A percentile compares a stretch with the other conserved stretches of the same genome.
Conservation (phyloP, 2,797 vertebrate genomes). For the Schizothorax lantsangensis region DNA sequence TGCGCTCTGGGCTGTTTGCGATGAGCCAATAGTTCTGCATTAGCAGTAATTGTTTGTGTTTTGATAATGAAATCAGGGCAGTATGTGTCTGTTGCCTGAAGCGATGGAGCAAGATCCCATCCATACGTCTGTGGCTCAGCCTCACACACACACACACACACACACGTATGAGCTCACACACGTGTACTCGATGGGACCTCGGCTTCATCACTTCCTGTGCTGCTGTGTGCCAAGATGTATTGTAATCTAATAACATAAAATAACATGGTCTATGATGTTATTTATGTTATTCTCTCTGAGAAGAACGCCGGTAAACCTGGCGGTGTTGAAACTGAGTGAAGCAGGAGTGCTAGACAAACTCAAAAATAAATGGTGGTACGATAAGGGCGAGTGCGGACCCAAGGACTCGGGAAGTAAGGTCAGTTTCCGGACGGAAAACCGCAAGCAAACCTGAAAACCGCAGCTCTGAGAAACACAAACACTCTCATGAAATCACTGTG, state of each 20-base stretch:
- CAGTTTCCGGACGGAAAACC: constrained; percentile 82
- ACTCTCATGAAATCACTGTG: background rate
- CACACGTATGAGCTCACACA: constrained; percentile 66
- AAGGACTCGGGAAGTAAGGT: constrained; percentile 99
- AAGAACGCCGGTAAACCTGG: constrained; percentile 99
- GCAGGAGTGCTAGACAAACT: constrained; percentile 99
- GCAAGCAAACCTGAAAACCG: constrained; percentile 38
- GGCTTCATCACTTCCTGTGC: constrained; percentile 90
- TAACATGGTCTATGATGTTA: constrained; percentile 99
- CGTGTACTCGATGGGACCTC: constrained; percentile 92
- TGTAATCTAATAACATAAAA: constrained; percentile 99
- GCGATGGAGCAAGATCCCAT: constrained; percentile 97
- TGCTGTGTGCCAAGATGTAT: constrained; percentile 78
- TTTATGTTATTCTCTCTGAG: constrained; percentile 99
- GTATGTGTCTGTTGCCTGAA: constrained; percentile 94
- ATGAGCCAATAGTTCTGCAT: constrained; percentile 87
- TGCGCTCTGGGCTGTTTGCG: background rate
- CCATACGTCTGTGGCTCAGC: constrained; percentile 89
- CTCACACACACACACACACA: constrained; percentile 63
- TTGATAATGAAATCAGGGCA: constrained; percentile 84
- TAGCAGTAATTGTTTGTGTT: constrained; percentile 86
- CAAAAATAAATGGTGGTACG: constrained; percentile 99
- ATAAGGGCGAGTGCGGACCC: constrained; percentile 99
- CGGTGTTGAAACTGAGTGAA: constrained; percentile 99
- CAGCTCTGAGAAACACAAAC: constrained; percentile 38